These are phyloP conservation scores for Leptobrachium leishanense DNA, from an alignment of 2,113 vertebrate species.

Conservation along the genomic window DNA sequence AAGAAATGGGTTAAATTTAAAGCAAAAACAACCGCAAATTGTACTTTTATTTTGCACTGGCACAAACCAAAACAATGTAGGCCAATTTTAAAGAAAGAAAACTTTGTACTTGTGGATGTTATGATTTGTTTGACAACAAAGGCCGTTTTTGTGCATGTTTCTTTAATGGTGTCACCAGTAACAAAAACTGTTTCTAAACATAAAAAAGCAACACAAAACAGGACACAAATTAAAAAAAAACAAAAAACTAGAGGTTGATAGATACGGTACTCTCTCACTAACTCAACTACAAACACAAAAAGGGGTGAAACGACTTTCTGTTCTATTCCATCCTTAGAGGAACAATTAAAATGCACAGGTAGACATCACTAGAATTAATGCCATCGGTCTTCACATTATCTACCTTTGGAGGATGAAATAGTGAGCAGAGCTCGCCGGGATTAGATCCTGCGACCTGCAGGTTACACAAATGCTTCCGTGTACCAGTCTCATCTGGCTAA, in stretches of 20 bases:
- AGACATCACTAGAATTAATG: conserved; percentile 31
- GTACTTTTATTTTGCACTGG: no score
- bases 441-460: conserved; percentile 44
- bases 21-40: no score
- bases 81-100: no score
- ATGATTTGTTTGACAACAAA: no score
- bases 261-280: conserved; percentile 26
- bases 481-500: conserved; percentile 46
- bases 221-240: neutral
- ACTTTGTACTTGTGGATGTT: no score
- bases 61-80: no score
- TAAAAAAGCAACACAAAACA: neutral
- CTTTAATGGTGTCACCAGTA: neutral
- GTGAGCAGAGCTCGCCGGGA: conserved; percentile 43
- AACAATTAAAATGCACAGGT: conserved; percentile 23
- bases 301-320: neutral
- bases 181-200: neutral
- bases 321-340: conserved; percentile 15
- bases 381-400: conserved; percentile 36
- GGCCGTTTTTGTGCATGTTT: conserved; percentile 43
- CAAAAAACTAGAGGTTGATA: neutral
- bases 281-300: neutral
- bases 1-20: no score
- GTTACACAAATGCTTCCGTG: conserved; percentile 47
- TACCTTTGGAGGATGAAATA: conserved; percentile 44